Evolutionary conservation across 1,140 invertebrate genomes (phyloP).

Genomic region (Micrasema longulum): DNA sequence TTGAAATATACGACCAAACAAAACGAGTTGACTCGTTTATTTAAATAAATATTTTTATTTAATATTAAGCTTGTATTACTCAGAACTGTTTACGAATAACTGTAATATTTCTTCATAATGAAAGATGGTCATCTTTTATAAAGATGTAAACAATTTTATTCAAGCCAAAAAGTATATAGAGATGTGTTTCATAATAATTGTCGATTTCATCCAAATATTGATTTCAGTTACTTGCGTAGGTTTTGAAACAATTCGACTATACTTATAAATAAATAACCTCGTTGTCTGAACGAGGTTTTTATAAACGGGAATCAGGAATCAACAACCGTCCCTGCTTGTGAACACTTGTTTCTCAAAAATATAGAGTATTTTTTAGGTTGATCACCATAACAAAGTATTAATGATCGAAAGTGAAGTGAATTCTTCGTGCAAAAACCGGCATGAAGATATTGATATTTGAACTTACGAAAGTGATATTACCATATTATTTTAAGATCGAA

Average conservation of each 20-base stretch:
- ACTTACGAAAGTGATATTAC: conserved; percentile 33
- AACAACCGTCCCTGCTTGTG: conserved; percentile 19
- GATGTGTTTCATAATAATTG: conserved; percentile 13
- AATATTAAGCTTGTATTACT: conserved; percentile 40
- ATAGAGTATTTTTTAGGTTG: conserved; percentile 1
- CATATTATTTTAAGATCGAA: conserved; percentile 24
- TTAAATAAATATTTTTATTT: conserved; percentile 44
- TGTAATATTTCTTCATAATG: conserved; percentile 14
- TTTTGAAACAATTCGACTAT: neutral
- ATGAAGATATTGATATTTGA: neutral
- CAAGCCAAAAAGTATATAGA: conserved; percentile 36
- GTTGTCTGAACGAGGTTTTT: neutral
- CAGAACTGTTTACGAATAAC: conserved; percentile 27
- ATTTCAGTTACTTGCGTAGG: neutral
- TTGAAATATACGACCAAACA: conserved; percentile 41
- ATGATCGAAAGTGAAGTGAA: conserved; percentile 24
- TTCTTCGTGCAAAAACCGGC: conserved; percentile 2
- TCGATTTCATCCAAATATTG: neutral
- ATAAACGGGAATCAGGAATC: conserved; percentile 5
- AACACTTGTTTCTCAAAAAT: conserved; percentile 6
- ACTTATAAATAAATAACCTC: neutral
- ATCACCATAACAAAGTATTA: neutral
- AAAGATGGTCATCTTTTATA: conserved; percentile 37
- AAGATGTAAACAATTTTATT: conserved; percentile 31
- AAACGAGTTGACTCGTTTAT: conserved; percentile 32